Base-by-base conservation (phyloP, 2,113 vertebrate species). In the Sinocyclocheilus maitianheensis region DNA sequence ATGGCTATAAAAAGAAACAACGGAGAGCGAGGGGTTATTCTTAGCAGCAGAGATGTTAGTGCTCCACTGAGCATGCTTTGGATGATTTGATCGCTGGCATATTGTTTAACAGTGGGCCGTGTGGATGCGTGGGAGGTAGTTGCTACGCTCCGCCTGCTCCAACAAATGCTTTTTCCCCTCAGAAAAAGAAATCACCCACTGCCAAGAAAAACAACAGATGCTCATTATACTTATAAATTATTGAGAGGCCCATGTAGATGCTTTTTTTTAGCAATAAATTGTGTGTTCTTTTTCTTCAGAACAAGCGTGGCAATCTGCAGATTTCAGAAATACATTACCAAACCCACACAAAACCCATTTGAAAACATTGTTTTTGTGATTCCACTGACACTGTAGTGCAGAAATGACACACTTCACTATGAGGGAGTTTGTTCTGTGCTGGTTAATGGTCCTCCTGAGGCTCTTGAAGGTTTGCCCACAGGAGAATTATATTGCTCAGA, bases 1-100 rank as follows among this genome's bases (percentile, higher is more conserved):
- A 89, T 34, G 79, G 89, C 94, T 95, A 94, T 93, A 91, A 92
- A 89, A 89, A 94, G 93, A 91, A 89, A 77, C 55, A 84, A 87
- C 60, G 87, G 91, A 86, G 90, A 89, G 84, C 53, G 12, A 12
- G 11, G 2, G 0, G 89, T 90, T 94, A 94, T 94, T 94, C 89
- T 87, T 94, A 95, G 93, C 63, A 87, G 20, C 43, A 55, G 81
- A 87, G 67, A 74, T 85, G 90, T 87, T 89, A 90, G 86, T 53
- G 86, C 88, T 91, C 88, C 78, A 71, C 87, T 43, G 87, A 90
- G 77, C 79, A 60, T 85, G 88, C 82, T 88, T 89, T 74, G 81
- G 84, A 92, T 82, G 86, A 89, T 72, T 87, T 83, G 87, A 89
- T 71, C 78, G 74, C 86, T 87, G 87, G 67, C 83, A 85, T 87